Evolutionary conservation across 2,113 vertebrate species (phyloP).

Genomic region (Nothobranchius kuhntae): DNA sequence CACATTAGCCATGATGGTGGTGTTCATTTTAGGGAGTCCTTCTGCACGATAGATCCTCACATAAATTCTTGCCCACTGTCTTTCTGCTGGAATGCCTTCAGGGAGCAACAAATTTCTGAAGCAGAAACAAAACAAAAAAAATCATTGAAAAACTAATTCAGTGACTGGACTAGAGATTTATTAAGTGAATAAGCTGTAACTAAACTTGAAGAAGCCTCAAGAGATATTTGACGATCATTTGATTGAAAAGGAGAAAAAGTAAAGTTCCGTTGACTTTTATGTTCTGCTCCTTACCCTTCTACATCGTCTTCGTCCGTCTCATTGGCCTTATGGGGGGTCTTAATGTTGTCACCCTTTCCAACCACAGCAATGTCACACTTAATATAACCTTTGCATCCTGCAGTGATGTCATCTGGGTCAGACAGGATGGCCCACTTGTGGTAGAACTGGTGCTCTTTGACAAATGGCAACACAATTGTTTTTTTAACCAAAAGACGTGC

Average conservation of each 20-base stretch:
- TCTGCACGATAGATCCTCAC: constrained; percentile 92
- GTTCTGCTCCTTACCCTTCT: constrained; percentile 82
- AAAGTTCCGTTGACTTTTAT: no score
- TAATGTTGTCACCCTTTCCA: constrained; percentile 96
- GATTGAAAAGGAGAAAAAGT: no score
- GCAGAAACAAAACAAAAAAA: constrained; percentile 13
- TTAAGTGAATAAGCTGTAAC: not conserved
- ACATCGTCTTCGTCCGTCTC: constrained; percentile 95
- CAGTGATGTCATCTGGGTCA: constrained; percentile 93
- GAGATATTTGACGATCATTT: not conserved
- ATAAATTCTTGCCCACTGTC: constrained; percentile 96
- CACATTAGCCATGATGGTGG: constrained; percentile 97
- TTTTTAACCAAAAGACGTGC: not conserved
- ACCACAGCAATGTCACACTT: constrained; percentile 95
- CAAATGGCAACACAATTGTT: not conserved
- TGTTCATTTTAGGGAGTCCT: constrained; percentile 97
- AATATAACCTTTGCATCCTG: constrained; percentile 91
- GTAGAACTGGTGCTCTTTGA: constrained; percentile 94
- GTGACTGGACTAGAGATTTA: not conserved
- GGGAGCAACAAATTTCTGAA: constrained; percentile 93
- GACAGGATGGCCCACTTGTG: constrained; percentile 96
- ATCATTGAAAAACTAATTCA: not conserved
- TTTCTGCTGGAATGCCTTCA: constrained; percentile 89
- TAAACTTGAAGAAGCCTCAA: not conserved
- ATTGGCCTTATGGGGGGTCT: constrained; percentile 93